These are phyloP conservation scores for Diarsia rubi DNA, from an alignment of 2,888 invertebrate genomes.

Conservation along the genomic window DNA sequence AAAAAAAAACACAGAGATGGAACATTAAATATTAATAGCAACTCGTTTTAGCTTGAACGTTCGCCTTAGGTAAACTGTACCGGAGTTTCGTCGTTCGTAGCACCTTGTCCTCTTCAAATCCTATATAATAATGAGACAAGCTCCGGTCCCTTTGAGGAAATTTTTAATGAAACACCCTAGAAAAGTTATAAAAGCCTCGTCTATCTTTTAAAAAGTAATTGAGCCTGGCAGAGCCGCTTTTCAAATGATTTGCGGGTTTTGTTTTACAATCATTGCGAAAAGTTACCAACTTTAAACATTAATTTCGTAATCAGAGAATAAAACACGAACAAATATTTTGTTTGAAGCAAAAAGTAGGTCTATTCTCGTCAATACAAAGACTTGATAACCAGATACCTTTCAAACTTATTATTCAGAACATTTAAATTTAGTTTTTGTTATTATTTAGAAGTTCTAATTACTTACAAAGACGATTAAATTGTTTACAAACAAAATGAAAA, in stretches of 20 bases:
- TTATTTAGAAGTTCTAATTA: conserved; percentile 35
- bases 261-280: conserved; percentile 70
- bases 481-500: conserved; percentile 9
- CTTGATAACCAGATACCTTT: conserved; percentile 22
- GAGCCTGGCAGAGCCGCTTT: conserved; percentile 74
- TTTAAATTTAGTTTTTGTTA: conserved; percentile 41
- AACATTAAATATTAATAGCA: conserved; percentile 69
- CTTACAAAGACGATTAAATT: conserved; percentile 40
- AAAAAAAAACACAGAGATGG: conserved; percentile 57
- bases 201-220: conserved; percentile 84
- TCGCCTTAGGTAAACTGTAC: conserved; percentile 75
- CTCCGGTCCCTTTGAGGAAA: conserved; percentile 80
- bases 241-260: conserved; percentile 74
- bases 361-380: conserved; percentile 54
- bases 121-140: conserved; percentile 85
- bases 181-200: conserved; percentile 81
- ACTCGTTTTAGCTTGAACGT: conserved; percentile 62
- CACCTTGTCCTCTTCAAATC: conserved; percentile 81
- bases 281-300: conserved; percentile 68
- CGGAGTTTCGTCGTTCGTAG: conserved; percentile 74
- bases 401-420: conserved; percentile 33
- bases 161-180: conserved; percentile 85
- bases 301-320: conserved; percentile 65
- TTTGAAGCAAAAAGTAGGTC: conserved; percentile 51
- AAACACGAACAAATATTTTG: conserved; percentile 61